phyloP scores from a whole-genome alignment of 2,797 vertebrate species.

The Tokudaia tokunoshimensis region DNA sequence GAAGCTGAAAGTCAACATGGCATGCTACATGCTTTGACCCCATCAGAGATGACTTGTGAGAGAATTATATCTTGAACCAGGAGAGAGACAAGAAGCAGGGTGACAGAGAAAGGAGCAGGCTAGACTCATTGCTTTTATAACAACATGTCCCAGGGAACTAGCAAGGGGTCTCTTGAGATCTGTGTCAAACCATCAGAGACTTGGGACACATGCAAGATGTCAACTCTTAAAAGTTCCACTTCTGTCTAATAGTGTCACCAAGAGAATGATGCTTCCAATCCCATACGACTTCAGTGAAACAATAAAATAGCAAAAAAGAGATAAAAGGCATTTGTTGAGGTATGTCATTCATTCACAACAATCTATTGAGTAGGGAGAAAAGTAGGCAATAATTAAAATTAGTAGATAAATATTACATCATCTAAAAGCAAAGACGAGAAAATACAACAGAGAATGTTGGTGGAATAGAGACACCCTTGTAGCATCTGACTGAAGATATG shows the following conservation, averaged over 20 bases:
- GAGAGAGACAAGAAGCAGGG: not conserved
- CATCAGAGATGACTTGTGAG: not conserved
- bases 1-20: not conserved
- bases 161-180: not conserved
- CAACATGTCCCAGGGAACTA: not conserved
- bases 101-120: not conserved
- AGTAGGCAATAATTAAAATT: not conserved
- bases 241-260: not conserved
- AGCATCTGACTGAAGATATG: not conserved
- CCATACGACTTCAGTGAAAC: too few species aligned
- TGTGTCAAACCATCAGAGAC: not conserved
- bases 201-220: not conserved
- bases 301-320: not conserved
- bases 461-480: not conserved
- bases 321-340: not conserved
- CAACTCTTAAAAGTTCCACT: not conserved
- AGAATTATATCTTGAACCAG: not conserved
- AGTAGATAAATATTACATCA: not conserved
- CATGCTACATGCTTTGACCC: not conserved
- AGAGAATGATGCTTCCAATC: not conserved
- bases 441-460: not conserved
- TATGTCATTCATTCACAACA: not conserved
- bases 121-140: not conserved
- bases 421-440: not conserved
- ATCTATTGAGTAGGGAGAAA: not conserved